Evolutionary conservation across 2,113 vertebrate genomes (phyloP), one percentile per base, ranked within the genome.

Genomic region (Formicarius rufipectus): DNA sequence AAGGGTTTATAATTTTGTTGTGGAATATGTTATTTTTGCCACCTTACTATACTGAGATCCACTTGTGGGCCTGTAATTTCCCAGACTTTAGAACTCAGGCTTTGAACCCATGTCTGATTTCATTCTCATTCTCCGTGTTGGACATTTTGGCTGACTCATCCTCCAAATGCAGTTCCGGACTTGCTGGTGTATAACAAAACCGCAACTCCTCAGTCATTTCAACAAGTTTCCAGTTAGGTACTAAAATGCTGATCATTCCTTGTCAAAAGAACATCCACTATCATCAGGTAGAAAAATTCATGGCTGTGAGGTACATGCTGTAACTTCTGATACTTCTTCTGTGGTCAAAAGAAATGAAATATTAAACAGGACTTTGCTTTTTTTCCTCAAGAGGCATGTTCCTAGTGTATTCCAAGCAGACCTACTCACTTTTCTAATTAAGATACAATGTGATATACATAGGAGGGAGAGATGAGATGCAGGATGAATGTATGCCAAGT

Each of bases 361-460:
- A 71, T 30, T 44, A 77, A 91, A 63, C 63, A 55, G 31, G 39
- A 35, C 50, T 80, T 92, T 42, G 63, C 20, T 82, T 93, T 91
- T 82, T 77, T 72, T 12, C 40, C 72, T 81, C 27, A 40, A 77
- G 28, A 94, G 68, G 22, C 62, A n/a, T 40, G 40, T 78, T 95
- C 49, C 66, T 74, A 35, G 72, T 28, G 68, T 86, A 89, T 86
- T 90, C 75, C 73, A 87, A 92, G 74, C 76, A 92, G 88, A 92
- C 64, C 80, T 86, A 67, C 88, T 93, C 85, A 92, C 68, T 96
- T 94, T 95, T 96, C 92, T 94, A 89, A 95, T 96, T 95, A 93
- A 95, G 90, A 89, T 86, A 53, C 35, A 71, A 88, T 96, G 72
- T 71, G 85, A 86, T 94, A 84, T 81, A 79, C 79, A 90, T 81